A percentile compares a stretch with the other conserved stretches of the same genome.
Evolutionary conservation across 2,113 vertebrate species (phyloP).

Genomic region (Cichladusa arquata): DNA sequence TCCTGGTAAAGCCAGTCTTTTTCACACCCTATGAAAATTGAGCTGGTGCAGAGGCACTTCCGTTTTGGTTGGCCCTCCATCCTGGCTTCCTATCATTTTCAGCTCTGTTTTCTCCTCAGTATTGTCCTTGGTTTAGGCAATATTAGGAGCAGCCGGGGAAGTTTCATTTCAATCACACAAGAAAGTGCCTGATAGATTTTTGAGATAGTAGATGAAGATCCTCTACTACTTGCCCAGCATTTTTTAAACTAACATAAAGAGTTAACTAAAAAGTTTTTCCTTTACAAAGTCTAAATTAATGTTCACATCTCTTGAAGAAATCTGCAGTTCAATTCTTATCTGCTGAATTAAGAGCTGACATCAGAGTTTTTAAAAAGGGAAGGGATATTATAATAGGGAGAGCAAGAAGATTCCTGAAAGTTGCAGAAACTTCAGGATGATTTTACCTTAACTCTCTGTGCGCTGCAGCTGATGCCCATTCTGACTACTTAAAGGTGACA

Average conservation of each 20-base stretch:
- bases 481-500: background rate
- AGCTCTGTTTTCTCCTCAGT: background rate
- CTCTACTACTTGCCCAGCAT: background rate
- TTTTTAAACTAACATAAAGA: background rate
- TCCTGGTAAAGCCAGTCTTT: background rate
- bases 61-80: background rate
- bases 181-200: background rate
- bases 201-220: background rate
- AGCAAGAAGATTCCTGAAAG: background rate
- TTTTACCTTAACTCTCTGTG: background rate
- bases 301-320: background rate
- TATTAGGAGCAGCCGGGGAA: background rate
- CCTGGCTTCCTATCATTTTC: background rate
- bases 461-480: background rate
- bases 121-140: background rate
- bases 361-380: background rate
- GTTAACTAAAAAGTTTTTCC: background rate
- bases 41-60: rapidly evolving
- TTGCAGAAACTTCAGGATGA: background rate
- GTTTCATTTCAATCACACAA: background rate
- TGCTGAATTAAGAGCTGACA: constrained; percentile 1
- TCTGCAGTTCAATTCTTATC: background rate
- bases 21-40: background rate
- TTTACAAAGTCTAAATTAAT: background rate
- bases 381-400: background rate